Percentiles rank a stretch among this genome's conserved stretches.
Evolutionary conservation across 1,140 invertebrate genomes (phyloP).

Genomic region (Heliconius hermathena): DNA sequence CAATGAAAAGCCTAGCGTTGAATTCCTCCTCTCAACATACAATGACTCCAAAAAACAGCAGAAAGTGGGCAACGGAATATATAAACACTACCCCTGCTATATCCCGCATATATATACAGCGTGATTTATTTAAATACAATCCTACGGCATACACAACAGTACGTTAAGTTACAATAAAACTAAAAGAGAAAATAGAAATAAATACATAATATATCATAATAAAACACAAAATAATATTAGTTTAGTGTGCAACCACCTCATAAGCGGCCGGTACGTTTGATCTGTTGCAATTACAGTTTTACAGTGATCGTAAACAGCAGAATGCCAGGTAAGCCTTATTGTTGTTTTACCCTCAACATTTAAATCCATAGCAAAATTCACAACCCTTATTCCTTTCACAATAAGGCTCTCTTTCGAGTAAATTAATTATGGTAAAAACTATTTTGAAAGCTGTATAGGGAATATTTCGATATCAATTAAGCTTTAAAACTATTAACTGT

Average conservation of each 20-base stretch:
- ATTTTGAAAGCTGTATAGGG: background rate
- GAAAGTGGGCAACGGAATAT: no score
- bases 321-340: slow-evolving; percentile 66
- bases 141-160: no score
- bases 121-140: no score
- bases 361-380: background rate
- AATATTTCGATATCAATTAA: background rate
- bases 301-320: slow-evolving; percentile 67
- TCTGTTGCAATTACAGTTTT: slow-evolving; percentile 72
- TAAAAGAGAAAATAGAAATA: background rate
- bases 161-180: background rate
- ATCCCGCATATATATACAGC: no score
- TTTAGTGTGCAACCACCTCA: slow-evolving; percentile 35
- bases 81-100: no score
- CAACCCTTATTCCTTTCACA: background rate
- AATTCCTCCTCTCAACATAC: no score
- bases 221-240: background rate
- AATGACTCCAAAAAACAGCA: no score
- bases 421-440: slow-evolving; percentile 2
- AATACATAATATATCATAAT: background rate
- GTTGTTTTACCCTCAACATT: slow-evolving; percentile 40
- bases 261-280: slow-evolving; percentile 61
- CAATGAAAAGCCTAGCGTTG: no score
- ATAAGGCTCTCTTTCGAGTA: background rate
- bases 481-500: background rate